Percentiles rank a stretch among this genome's conserved stretches.
These are phyloP conservation scores for Antechinus stuartii DNA, from an alignment of 2,113 vertebrate genomes.

Conservation along the genomic window DNA sequence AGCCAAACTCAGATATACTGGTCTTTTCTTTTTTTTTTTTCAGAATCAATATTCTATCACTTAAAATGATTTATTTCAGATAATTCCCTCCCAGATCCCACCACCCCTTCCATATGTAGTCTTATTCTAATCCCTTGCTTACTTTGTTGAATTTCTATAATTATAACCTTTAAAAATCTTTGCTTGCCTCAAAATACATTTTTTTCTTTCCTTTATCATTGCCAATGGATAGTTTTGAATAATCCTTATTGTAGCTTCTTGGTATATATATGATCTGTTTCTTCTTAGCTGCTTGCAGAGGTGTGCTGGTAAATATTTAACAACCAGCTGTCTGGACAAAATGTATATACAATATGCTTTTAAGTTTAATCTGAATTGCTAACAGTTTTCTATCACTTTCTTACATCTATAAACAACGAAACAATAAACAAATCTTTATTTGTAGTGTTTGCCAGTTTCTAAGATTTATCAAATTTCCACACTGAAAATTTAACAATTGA, in stretches of 20 bases:
- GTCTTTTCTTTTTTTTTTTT: neutral
- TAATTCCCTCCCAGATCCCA: neutral
- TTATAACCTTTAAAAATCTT: neutral
- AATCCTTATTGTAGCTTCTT: neutral
- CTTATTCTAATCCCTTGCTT: neutral
- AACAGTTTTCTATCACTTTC: neutral
- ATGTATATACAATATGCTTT: neutral
- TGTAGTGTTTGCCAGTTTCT: neutral
- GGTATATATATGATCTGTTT: neutral
- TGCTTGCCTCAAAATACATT: neutral
- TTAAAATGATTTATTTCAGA: neutral
- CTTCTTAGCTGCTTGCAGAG: neutral
- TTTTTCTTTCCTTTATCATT: neutral
- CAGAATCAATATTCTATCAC: neutral
- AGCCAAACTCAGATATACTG: neutral
- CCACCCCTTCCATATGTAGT: neutral
- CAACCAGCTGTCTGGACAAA: neutral
- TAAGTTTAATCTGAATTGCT: neutral
- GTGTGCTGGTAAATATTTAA: neutral
- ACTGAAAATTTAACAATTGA: neutral
- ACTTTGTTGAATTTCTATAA: neutral
- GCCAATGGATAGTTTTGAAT: neutral
- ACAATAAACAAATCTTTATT: neutral
- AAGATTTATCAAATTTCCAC: neutral
- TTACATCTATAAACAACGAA: neutral